Conservation (phyloP, 2,113 vertebrate genomes). For the Macrotus californicus region DNA sequence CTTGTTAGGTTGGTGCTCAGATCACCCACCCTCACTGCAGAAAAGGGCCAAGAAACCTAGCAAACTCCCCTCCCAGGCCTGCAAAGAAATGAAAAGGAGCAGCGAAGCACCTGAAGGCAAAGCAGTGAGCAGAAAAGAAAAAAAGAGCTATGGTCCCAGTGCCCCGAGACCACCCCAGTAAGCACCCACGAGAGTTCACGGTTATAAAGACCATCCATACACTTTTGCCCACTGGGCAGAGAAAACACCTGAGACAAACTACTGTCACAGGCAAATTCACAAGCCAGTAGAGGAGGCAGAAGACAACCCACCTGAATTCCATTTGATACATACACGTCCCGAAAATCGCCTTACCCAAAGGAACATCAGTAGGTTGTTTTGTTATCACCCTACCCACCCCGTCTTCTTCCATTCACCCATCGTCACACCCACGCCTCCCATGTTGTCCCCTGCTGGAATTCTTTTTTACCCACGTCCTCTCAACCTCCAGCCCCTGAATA, state of each 20-base stretch:
- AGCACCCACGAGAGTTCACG: not conserved
- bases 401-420: slow-evolving; percentile 36
- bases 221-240: not conserved
- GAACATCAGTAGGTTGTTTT: not conserved
- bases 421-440: slow-evolving; percentile 11
- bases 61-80: not conserved
- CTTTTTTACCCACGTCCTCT: slow-evolving; percentile 17
- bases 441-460: not conserved
- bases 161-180: not conserved
- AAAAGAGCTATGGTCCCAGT: not conserved
- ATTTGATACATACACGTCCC: not conserved
- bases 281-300: not conserved
- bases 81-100: slow-evolving; percentile 36
- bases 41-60: slow-evolving; percentile 23
- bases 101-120: slow-evolving; percentile 53
- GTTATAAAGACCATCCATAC: not conserved
- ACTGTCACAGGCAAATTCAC: not conserved
- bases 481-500: not conserved
- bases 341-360: slow-evolving; percentile 17
- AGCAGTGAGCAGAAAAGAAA: slow-evolving; percentile 35
- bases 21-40: not conserved
- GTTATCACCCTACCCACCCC: not conserved
- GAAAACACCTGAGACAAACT: not conserved
- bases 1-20: not conserved
- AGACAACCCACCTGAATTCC: slow-evolving; percentile 3